Base-by-base conservation (phyloP, 37 sponge, comb jelly and placozoan species). In the Mnemiopsis leidyi region DNA sequence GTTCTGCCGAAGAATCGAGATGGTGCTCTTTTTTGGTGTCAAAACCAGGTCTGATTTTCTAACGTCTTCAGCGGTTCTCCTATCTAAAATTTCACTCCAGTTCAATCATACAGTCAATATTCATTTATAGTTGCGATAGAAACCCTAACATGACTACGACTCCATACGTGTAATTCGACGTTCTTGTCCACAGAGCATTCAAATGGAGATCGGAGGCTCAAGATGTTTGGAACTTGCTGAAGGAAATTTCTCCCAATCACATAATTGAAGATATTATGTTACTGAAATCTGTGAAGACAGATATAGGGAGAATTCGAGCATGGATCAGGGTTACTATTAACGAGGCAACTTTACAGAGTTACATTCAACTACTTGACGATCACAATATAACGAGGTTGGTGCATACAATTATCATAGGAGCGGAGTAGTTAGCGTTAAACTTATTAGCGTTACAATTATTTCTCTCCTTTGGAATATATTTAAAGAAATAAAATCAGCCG, bases 301-400 rank as follows among this genome's bases (percentile, higher is more conserved):
- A 96, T 26, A 40, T 33, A 69, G 97, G 96, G 0, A 82, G 94
- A 38, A 96, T 96, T 77, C 85, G 97, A 13, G 96, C 96, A 20
- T 96, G 96, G 96, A 94, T 96, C 48, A 83, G 95, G 40, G 69
- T 96, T 0, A 95, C 96, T 13, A 96, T 95, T 39, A 99, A 99
- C 73, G 99, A 99, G 94, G 94, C 93, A 36, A 95, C 97, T 23
- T 93, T 99, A 32, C 96, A 96, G 92, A 97, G 97, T 93, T 99
- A 97, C 93, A 95, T 99, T 76, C 94, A 36, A 31, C 96, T 96
- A n/a, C 39, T 98, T 20, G 77, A 76, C 13, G 94, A 96, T 40
- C 95, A 98, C 5, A 40, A 25, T 7, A 85, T 85, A 5, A 48
- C 61, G 5, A 48, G 61, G 61, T 48, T 48, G 13, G 13, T 48